A percentile compares a stretch with the other conserved stretches of the same genome.
phyloP scores from a whole-genome alignment of 2,113 vertebrate species.

The Ptilorrhoa leucosticta region DNA sequence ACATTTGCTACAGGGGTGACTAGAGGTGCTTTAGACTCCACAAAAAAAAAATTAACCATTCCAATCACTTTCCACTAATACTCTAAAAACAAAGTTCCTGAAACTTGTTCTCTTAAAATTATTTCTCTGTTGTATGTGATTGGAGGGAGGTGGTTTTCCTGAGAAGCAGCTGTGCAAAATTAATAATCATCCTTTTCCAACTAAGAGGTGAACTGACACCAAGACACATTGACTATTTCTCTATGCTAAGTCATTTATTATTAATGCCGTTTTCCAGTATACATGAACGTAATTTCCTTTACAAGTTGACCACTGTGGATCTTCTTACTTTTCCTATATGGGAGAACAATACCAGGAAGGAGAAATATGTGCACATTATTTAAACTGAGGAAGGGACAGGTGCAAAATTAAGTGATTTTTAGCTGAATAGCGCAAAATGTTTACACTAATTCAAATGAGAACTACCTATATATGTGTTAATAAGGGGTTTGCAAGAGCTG shows the following conservation, averaged over 20 bases:
- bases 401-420: constrained; percentile 30
- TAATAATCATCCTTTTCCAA: neutral
- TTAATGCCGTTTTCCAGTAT: neutral
- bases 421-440: neutral
- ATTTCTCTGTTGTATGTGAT: neutral
- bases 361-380: constrained; percentile 27
- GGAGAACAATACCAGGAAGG: constrained; percentile 47
- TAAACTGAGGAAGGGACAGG: constrained; percentile 44
- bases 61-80: neutral
- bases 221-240: neutral
- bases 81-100: neutral
- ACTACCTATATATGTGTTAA: neutral
- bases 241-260: neutral
- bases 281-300: constrained; percentile 24
- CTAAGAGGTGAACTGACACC: neutral
- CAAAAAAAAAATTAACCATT: neutral
- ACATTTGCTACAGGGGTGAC: neutral
- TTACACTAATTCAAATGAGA: neutral
- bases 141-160: neutral
- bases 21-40: neutral
- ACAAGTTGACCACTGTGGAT: neutral
- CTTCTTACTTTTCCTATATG: neutral
- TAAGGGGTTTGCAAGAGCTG: neutral
- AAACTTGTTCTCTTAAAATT: neutral
- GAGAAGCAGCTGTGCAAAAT: neutral